Evolutionary conservation across 2,797 vertebrate species (phyloP), one percentile per base, ranked within the genome.

Genomic region (Bovichtus variegatus): DNA sequence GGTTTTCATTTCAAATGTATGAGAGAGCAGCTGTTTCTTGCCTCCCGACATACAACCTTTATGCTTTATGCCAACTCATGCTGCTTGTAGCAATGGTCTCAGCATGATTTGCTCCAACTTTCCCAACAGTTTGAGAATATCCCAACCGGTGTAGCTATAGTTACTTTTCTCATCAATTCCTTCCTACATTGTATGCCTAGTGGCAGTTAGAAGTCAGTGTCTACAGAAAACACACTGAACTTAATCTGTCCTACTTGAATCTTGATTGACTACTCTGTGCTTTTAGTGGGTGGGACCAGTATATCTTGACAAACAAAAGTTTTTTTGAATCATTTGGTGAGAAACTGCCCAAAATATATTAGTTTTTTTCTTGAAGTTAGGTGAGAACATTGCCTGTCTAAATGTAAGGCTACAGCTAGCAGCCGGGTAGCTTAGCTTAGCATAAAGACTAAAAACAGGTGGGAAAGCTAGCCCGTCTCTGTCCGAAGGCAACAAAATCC

Each of bases 1-100:
- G 27, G 25, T 67, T 31, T 67, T 84, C 49, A 76, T 82, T 78
- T 71, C 29, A 69, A 46, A 82, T 78, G 9, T 44, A 72, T 41
- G 40, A 65, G 19, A 65, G 41, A 66, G 16, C 40, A 76, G 6
- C 53, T 87, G 69, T 78, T 80, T 67, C 8, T 1, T 62, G 18
- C 21, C 15, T 53, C 49, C 2, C 7, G 23, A 77, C 54, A 83
- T 55, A 44, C 27, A 78, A 66, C 16, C 34, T 43, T 67, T 5
- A 68, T 74, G 68, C 72, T 75, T 78, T 54, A 51, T 34, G 12
- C n/a, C 13, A 58, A 66, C 55, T 80, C 19, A 11, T 31, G 50
- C 66, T 41, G 54, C 61, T 65, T 34, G 40, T 38, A 49, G 58
- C n/a, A 51, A 40, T 0, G 4, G 10, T 59, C 54, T 74, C 70